phyloP scores from a whole-genome alignment of 2,113 vertebrate species.

The Ophthalmolycus amberensis region DNA sequence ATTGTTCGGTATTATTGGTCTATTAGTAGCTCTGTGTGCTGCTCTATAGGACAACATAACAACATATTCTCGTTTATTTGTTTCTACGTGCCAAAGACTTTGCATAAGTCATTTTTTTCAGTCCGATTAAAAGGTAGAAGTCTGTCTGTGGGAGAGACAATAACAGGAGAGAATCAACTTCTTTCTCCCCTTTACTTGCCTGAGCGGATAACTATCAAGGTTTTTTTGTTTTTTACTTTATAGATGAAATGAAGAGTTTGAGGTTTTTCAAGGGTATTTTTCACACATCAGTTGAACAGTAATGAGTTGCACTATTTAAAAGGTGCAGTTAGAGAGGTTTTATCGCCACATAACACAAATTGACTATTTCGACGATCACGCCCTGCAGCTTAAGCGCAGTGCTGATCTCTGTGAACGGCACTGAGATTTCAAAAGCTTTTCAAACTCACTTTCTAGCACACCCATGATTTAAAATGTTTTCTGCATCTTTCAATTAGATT shows the following conservation, averaged over 20 bases:
- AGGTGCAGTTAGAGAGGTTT: constrained; percentile 45
- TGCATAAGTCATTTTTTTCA: constrained; percentile 19
- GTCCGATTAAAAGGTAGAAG: constrained; percentile 37
- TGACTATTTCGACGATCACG: constrained; percentile 27
- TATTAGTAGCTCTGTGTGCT: background rate
- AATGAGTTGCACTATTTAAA: constrained; percentile 49
- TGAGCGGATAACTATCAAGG: constrained; percentile 14
- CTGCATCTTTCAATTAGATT: background rate
- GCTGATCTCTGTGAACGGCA: background rate
- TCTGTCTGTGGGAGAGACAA: constrained; percentile 28
- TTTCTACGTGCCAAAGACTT: background rate
- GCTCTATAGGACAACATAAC: background rate
- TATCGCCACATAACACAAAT: constrained; percentile 56
- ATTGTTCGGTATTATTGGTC: background rate
- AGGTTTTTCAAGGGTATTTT: constrained; percentile 49
- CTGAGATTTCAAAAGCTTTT: constrained; percentile 10
- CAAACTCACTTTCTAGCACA: background rate
- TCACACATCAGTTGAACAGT: constrained; percentile 43
- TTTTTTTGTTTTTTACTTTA: constrained; percentile 45
- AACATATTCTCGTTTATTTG: background rate
- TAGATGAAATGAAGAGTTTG: constrained; percentile 31
- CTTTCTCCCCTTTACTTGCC: constrained; percentile 39
- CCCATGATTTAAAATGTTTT: background rate
- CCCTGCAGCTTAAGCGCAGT: constrained; percentile 41
- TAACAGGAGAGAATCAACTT: constrained; percentile 29